Percentiles rank a stretch among this genome's conserved stretches.
Evolutionary conservation across 2,113 vertebrate genomes (phyloP).

Genomic region (Dipodomys merriami): DNA sequence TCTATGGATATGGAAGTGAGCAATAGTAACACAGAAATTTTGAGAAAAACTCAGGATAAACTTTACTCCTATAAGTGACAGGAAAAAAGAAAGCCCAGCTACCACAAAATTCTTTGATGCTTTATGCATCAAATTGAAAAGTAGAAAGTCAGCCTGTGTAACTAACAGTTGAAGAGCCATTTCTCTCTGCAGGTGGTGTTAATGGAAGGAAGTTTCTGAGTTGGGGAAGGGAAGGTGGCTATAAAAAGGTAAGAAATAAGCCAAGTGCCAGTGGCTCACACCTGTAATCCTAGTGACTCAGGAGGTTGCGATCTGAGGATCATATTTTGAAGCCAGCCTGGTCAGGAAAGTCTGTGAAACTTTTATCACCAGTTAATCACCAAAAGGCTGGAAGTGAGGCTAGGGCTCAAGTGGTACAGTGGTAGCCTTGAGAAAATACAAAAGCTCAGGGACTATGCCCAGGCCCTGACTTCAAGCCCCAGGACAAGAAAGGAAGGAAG

Average conservation of each 20-base stretch:
- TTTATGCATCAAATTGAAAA: conserved; percentile 72
- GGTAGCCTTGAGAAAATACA: too few species aligned
- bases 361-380: too few species aligned
- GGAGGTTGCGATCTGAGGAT: too few species aligned
- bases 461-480: too few species aligned
- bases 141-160: background rate
- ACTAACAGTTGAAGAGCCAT: conserved; percentile 37
- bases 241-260: conserved; percentile 67
- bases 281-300: too few species aligned
- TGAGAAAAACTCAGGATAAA: conserved; percentile 41
- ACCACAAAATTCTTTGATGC: conserved; percentile 65
- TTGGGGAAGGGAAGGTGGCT: conserved; percentile 57
- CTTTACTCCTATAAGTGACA: conserved; percentile 1
- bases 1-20: background rate
- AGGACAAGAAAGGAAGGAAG: too few species aligned
- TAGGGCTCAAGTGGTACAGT: too few species aligned
- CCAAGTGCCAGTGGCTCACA: too few species aligned
- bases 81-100: conserved; percentile 70
- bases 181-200: conserved; percentile 48
- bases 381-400: too few species aligned
- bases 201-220: conserved; percentile 30
- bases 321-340: too few species aligned
- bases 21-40: background rate
- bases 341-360: too few species aligned
- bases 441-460: too few species aligned